Conservation (phyloP, 2,113 vertebrate genomes). For the Glaucomys volans region DNA sequence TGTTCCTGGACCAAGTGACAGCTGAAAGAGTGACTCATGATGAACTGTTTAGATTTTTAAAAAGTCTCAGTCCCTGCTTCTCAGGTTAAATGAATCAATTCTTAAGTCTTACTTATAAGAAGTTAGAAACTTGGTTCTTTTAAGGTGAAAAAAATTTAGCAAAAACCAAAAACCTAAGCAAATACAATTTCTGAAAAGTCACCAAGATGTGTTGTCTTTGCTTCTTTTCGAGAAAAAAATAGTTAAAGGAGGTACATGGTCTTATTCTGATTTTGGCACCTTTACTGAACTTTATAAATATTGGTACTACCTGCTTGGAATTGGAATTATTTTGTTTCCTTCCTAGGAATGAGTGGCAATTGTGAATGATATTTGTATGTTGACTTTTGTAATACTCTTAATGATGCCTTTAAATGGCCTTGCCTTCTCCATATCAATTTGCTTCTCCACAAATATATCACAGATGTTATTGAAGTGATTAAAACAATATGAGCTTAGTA, state of each 20-base stretch:
- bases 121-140: conserved; percentile 6
- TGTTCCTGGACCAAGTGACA: conserved; percentile 40
- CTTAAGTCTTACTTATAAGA: conserved; percentile 27
- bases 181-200: neutral
- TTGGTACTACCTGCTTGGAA: neutral
- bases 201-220: neutral
- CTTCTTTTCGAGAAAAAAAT: conserved; percentile 57
- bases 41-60: conserved; percentile 16
- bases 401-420: neutral
- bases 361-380: neutral
- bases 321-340: neutral
- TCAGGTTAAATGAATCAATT: neutral
- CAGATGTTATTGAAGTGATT: neutral
- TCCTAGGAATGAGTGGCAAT: neutral
- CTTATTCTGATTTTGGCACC: neutral
- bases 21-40: conserved; percentile 40
- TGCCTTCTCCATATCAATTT: neutral
- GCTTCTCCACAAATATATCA: neutral
- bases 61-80: neutral
- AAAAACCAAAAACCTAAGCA: neutral
- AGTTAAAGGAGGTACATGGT: neutral
- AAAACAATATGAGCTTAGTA: neutral
- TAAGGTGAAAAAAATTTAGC: neutral
- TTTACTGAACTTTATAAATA: neutral
- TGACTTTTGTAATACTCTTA: neutral